These are phyloP conservation scores for Autographa gamma DNA, from an alignment of 2,888 invertebrate species.

Conservation along the genomic window DNA sequence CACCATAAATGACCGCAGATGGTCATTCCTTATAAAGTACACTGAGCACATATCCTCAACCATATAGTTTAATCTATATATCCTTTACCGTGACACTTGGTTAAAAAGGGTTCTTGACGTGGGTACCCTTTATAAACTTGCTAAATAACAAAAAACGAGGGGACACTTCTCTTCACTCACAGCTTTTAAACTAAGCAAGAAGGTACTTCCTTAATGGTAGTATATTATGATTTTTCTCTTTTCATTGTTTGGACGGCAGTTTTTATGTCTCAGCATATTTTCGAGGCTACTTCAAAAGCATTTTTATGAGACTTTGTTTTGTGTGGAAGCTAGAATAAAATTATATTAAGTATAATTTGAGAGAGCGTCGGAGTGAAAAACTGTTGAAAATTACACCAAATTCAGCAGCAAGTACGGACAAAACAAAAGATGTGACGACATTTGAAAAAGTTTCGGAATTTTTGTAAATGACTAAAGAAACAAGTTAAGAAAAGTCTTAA, in stretches of 20 bases:
- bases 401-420: not conserved
- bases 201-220: slow-evolving; percentile 32
- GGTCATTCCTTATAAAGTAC: not conserved
- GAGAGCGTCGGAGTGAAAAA: slow-evolving; percentile 14
- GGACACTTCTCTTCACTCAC: slow-evolving; percentile 27
- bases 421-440: slow-evolving; percentile 2
- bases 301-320: slow-evolving; percentile 46
- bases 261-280: slow-evolving; percentile 50
- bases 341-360: slow-evolving; percentile 29
- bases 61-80: slow-evolving; percentile 9
- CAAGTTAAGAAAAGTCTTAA: not conserved
- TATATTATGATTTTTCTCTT: slow-evolving; percentile 30
- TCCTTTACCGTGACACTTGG: slow-evolving; percentile 24
- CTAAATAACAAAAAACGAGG: slow-evolving; percentile 30
- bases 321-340: slow-evolving; percentile 41
- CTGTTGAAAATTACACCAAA: slow-evolving; percentile 11
- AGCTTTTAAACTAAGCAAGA: slow-evolving; percentile 37
- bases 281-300: slow-evolving; percentile 35
- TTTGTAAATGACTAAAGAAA: not conserved
- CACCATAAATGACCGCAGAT: not conserved
- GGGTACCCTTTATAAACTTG: slow-evolving; percentile 32
- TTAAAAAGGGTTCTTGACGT: slow-evolving; percentile 34
- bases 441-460: not conserved
- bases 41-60: not conserved
- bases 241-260: slow-evolving; percentile 27